Conservation (phyloP, 2,797 vertebrate genomes). For the Percopsis omiscomaycus region DNA sequence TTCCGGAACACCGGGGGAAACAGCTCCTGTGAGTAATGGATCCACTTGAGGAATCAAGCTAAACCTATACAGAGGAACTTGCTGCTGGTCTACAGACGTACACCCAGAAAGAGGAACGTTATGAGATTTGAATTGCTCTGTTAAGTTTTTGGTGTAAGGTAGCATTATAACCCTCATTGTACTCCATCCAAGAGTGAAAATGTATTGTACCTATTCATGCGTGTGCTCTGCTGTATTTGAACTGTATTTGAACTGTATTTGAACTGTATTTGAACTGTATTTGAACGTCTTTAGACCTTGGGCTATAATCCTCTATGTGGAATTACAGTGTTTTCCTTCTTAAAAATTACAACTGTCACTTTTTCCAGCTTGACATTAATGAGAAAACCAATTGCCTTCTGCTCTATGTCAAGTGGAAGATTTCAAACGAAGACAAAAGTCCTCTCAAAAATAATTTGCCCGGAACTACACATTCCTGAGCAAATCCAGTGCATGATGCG, state of each 20-base stretch:
- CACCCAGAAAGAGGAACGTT: constrained; percentile 8
- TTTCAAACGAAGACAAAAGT: no score
- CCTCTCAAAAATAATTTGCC: no score
- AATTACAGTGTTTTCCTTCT: no score
- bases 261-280: not conserved
- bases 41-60: constrained; percentile 42
- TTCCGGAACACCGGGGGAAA: constrained; percentile 29
- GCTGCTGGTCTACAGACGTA: no score
- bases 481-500: constrained; percentile 2
- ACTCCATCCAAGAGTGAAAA: constrained; percentile 8
- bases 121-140: constrained; percentile 40
- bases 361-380: not conserved
- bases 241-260: not conserved
- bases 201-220: not conserved
- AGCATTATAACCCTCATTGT: constrained; percentile 5
- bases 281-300: no score
- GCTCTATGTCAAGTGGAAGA: not conserved
- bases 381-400: not conserved
- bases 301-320: no score
- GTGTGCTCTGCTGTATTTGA: constrained; percentile 2
- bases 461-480: constrained; percentile 8
- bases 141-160: constrained; percentile 20
- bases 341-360: not conserved
- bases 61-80: not conserved
- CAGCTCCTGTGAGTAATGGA: constrained; percentile 48